phyloP scores from a whole-genome alignment of 1,140 invertebrate genomes.

The Caenorhabditis latens region DNA sequence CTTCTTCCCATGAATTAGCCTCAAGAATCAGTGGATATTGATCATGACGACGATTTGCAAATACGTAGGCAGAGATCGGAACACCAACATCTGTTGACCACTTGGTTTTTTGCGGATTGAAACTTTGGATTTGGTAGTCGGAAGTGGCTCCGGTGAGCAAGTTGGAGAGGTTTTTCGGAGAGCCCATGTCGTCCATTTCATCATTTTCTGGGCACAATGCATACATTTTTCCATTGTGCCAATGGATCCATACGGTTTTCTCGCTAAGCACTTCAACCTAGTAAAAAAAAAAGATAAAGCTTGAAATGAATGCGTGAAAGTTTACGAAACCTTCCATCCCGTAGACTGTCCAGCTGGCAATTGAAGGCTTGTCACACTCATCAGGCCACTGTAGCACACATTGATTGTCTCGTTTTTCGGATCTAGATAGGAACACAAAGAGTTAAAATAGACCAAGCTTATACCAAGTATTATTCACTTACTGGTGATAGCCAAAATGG shows the following conservation, averaged over 20 bases:
- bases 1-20: slow-evolving; percentile 48
- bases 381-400: slow-evolving; percentile 42
- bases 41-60: slow-evolving; percentile 33
- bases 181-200: slow-evolving; percentile 37
- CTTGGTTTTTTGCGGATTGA: slow-evolving; percentile 53
- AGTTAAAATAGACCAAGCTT: neutral
- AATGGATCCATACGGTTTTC: slow-evolving; percentile 28
- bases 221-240: slow-evolving; percentile 46
- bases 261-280: slow-evolving; percentile 6
- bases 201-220: neutral
- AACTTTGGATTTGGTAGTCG: slow-evolving; percentile 31
- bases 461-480: neutral
- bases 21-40: slow-evolving; percentile 56
- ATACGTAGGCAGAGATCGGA: slow-evolving; percentile 59
- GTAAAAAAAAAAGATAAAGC: neutral
- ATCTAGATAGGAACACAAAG: slow-evolving; percentile 10
- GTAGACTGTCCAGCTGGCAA: neutral
- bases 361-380: slow-evolving; percentile 14
- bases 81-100: slow-evolving; percentile 44
- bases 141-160: neutral
- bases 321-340: neutral
- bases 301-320: neutral
- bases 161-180: slow-evolving; percentile 29
- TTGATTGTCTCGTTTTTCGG: slow-evolving; percentile 11
- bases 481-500: slow-evolving; percentile 57